Conservation (phyloP, 1,140 invertebrate genomes). For the Ganaspis sp. region DNA sequence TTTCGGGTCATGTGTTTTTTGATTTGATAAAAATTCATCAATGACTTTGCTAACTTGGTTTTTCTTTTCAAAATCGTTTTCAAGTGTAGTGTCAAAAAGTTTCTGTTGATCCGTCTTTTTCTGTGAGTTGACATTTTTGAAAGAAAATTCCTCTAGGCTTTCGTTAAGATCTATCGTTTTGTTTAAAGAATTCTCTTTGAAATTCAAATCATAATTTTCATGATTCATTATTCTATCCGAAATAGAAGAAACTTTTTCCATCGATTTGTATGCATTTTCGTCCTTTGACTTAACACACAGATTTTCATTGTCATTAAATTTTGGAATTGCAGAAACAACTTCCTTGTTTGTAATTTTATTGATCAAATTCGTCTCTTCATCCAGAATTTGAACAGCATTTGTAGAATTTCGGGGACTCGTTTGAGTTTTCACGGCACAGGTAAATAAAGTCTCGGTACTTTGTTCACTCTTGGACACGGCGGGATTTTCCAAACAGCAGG, state of each 20-base stretch:
- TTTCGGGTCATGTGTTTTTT: no score
- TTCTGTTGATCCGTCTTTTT: no score
- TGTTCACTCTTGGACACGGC: not conserved
- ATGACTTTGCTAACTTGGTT: no score
- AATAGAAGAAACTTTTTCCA: not conserved
- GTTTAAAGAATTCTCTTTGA: no score
- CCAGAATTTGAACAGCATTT: not conserved
- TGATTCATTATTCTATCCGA: not conserved
- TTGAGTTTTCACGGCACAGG: not conserved
- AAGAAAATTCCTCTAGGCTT: not conserved
- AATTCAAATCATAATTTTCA: no score
- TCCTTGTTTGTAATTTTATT: not conserved
- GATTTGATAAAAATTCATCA: no score
- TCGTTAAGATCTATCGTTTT: no score
- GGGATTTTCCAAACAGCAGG: not conserved
- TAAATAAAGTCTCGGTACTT: not conserved
- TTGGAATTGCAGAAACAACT: not conserved
- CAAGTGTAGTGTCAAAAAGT: no score
- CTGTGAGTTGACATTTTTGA: no score
- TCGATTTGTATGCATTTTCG: not conserved
- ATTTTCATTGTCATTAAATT: not conserved
- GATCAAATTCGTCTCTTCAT: not conserved
- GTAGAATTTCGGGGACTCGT: not conserved
- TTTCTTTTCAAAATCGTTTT: no score
- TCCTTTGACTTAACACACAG: not conserved